phyloP scores from a whole-genome alignment of 1,140 invertebrate genomes.

The Gryon sp. region DNA sequence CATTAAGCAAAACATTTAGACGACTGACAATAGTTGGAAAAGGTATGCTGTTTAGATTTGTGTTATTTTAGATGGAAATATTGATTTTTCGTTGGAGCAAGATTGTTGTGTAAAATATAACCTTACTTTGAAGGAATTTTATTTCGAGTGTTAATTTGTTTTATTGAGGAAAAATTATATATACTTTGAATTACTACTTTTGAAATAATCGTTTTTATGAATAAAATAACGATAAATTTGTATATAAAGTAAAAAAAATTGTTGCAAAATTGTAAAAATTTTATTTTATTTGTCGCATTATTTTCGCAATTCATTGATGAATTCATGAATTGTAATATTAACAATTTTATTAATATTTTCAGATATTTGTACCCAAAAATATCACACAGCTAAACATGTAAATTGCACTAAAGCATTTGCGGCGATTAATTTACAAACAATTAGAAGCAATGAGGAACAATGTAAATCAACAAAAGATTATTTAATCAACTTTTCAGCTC shows the following conservation, averaged over 20 bases:
- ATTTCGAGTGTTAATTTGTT: no score
- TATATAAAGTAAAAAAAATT: no score
- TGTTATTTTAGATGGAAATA: no score
- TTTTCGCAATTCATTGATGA: neutral
- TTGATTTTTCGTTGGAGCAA: neutral
- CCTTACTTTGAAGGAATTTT: no score
- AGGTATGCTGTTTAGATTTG: slow-evolving; percentile 14
- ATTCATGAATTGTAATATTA: neutral
- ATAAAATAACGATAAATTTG: no score
- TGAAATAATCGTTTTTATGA: no score
- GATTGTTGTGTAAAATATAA: no score
- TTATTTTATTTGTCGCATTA: neutral
- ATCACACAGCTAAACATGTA: slow-evolving; percentile 30
- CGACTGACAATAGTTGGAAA: slow-evolving; percentile 1
- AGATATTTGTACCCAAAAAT: slow-evolving; percentile 29
- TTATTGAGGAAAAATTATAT: no score
- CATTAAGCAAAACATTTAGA: slow-evolving; percentile 10
- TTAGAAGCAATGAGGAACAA: neutral
- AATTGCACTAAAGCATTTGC: slow-evolving; percentile 2
- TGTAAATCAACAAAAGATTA: slow-evolving; percentile 13
- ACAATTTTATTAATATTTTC: slow-evolving; percentile 24
- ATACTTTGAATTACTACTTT: no score
- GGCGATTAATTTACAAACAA: slow-evolving; percentile 1
- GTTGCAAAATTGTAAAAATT: no score
- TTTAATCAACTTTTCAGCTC: slow-evolving; percentile 58